These are phyloP conservation scores for Dendrolimus kikuchii DNA, from an alignment of 1,140 invertebrate species.

Conservation along the genomic window DNA sequence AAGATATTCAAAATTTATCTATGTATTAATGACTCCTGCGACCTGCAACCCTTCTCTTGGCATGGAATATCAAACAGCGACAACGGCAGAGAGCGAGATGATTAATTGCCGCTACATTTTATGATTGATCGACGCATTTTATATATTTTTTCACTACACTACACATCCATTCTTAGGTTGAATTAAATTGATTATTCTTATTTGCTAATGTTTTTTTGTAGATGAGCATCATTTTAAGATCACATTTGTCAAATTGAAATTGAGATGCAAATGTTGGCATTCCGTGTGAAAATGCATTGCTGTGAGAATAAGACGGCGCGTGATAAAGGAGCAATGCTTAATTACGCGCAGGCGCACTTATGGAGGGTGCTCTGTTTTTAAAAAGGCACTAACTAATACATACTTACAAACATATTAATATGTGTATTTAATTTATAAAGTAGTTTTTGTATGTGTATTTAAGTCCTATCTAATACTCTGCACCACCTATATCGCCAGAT, in stretches of 20 bases:
- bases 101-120: constrained; percentile 48
- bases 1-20: neutral
- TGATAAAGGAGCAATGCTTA: constrained; percentile 30
- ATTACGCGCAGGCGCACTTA: constrained; percentile 37
- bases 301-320: neutral
- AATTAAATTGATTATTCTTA: constrained; percentile 22
- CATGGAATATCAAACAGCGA: constrained; percentile 23
- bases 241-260: constrained; percentile 43
- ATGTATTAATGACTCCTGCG: constrained; percentile 4
- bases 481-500: no score
- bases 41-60: constrained; percentile 19
- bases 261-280: constrained; percentile 1
- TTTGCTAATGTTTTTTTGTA: constrained; percentile 23
- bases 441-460: no score
- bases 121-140: constrained; percentile 53
- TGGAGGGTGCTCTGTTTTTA: no score
- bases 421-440: no score
- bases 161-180: constrained; percentile 21
- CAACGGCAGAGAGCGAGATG: constrained; percentile 33
- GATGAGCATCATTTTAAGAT: constrained; percentile 47
- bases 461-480: no score
- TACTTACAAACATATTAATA: no score
- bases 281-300: constrained; percentile 40
- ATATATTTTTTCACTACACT: constrained; percentile 22
- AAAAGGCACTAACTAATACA: no score